Conservation (phyloP, 2,797 vertebrate species). For the Kryptolebias ocellatus region DNA sequence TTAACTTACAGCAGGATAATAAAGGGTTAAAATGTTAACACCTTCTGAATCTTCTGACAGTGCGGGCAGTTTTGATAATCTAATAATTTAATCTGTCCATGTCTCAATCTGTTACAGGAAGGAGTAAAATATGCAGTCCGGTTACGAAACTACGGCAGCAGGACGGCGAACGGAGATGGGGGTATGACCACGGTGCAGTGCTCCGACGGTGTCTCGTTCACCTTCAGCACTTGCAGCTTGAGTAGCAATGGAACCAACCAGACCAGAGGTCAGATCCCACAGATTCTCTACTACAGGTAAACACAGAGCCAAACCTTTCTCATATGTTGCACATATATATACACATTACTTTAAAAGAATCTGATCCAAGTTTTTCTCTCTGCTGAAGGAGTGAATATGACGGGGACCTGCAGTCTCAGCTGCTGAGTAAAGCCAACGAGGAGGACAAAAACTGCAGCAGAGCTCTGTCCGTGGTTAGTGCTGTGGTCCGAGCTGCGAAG, state of each 20-base stretch:
- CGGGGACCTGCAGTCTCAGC: constrained; percentile 96
- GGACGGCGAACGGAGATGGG: constrained; percentile 98
- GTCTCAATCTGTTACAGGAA: constrained; percentile 81
- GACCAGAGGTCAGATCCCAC: constrained; percentile 96
- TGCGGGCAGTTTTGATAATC: not conserved
- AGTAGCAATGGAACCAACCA: constrained; percentile 99
- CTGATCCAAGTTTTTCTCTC: constrained; percentile 19
- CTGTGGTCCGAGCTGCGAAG: constrained; percentile 95
- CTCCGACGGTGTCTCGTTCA: constrained; percentile 95
- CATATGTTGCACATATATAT: not conserved
- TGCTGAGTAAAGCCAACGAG: constrained; percentile 97
- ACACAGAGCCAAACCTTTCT: not conserved
- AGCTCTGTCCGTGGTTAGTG: constrained; percentile 95
- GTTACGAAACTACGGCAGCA: constrained; percentile 96
- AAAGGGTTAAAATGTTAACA: not conserved
- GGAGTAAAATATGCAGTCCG: constrained; percentile 96
- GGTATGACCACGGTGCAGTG: constrained; percentile 99
- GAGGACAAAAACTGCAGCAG: constrained; percentile 99
- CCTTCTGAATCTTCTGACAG: constrained; percentile 17
- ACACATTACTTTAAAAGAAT: not conserved
- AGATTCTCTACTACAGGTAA: constrained; percentile 98
- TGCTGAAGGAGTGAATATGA: constrained; percentile 94
- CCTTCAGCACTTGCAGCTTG: constrained; percentile 96
- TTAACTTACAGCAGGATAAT: not conserved
- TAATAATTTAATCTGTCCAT: not conserved